Evolutionary conservation across 2,113 vertebrate species (phyloP).

Genomic region (Nestor notabilis): DNA sequence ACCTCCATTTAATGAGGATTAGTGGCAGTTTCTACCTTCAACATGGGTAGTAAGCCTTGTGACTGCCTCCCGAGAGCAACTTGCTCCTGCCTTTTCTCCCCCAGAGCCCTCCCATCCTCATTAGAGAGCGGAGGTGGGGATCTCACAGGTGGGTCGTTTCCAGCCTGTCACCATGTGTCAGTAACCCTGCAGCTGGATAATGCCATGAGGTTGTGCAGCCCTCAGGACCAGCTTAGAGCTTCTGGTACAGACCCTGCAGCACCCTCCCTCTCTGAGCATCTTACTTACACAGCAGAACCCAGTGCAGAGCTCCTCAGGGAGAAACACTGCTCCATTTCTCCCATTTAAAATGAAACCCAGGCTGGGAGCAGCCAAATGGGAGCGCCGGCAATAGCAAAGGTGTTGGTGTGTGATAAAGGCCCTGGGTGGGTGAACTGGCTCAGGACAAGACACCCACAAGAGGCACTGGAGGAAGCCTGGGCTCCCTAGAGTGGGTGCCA

Average conservation of each 20-base stretch:
- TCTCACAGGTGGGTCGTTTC: neutral
- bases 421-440: accelerated
- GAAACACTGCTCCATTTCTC: neutral
- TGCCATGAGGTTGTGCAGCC: neutral
- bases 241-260: neutral
- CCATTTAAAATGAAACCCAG: neutral
- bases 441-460: neutral
- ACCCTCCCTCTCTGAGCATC: neutral
- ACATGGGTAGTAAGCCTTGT: neutral
- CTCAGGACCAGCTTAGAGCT: neutral
- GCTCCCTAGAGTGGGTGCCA: accelerated
- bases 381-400: accelerated
- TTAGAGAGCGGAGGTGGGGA: neutral
- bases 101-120: accelerated
- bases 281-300: neutral
- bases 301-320: neutral
- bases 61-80: neutral
- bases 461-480: neutral
- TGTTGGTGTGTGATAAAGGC: neutral
- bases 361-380: neutral
- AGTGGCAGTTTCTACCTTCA: neutral
- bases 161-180: neutral
- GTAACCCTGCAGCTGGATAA: neutral
- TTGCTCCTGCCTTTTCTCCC: neutral
- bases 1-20: neutral